Conservation (phyloP, 2,113 vertebrate species). For the Calidris pygmaea region DNA sequence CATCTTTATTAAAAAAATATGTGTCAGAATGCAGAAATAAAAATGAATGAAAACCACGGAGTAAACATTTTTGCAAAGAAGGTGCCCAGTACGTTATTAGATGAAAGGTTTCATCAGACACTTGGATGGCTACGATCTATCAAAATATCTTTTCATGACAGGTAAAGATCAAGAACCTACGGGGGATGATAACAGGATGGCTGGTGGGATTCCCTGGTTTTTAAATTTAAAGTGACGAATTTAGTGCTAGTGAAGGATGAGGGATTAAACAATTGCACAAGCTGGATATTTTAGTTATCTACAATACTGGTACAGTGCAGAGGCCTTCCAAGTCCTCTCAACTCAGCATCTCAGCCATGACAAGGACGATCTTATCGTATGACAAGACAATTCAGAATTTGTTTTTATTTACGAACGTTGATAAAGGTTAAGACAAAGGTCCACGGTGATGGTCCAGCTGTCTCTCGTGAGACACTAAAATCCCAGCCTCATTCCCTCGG, state of each 20-base stretch:
- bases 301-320: conserved; percentile 63
- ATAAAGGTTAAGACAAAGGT: conserved; percentile 7
- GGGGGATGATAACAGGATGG: conserved; percentile 65
- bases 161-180: conserved; percentile 65
- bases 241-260: conserved; percentile 76
- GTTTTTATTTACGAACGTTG: not conserved
- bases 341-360: conserved; percentile 37
- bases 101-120: conserved; percentile 73
- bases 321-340: conserved; percentile 41
- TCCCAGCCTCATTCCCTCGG: conserved; percentile 16
- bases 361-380: not conserved
- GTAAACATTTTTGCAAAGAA: conserved; percentile 81
- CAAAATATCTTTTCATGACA: conserved; percentile 72
- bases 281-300: conserved; percentile 63
- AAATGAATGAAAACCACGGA: conserved; percentile 77
- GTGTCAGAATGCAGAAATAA: conserved; percentile 79
- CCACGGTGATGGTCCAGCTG: not conserved
- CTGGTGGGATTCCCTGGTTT: conserved; percentile 80
- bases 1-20: conserved; percentile 85
- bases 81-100: conserved; percentile 75
- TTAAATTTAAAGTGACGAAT: conserved; percentile 83
- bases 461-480: not conserved
- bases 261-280: conserved; percentile 67
- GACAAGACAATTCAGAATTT: not conserved
- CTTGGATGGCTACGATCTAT: conserved; percentile 70